Conservation (phyloP, 1,140 invertebrate genomes). For the Zaprionus kolodkinae region DNA sequence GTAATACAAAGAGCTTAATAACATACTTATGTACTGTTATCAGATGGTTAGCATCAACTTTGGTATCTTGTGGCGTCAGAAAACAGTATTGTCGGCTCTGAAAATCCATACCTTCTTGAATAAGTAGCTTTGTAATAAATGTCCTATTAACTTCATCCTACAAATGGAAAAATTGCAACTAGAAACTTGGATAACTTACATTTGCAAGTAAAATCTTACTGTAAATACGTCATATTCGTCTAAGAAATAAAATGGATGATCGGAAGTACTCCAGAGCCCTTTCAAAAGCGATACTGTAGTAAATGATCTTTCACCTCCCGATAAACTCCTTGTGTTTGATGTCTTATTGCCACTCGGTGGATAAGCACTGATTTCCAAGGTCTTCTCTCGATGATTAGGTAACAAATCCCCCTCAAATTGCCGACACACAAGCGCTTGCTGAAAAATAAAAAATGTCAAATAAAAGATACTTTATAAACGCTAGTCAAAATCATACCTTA, state of each 20-base stretch:
- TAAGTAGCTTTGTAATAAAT: constrained; percentile 88
- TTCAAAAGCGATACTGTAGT: constrained; percentile 97
- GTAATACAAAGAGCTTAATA: background rate
- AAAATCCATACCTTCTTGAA: constrained; percentile 87
- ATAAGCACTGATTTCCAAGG: constrained; percentile 87
- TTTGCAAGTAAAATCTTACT: constrained; percentile 85
- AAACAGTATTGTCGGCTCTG: constrained; percentile 89
- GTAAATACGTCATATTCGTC: constrained; percentile 99
- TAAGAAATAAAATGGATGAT: constrained; percentile 96
- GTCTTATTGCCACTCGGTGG: constrained; percentile 84
- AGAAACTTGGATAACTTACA: background rate
- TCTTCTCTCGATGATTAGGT: constrained; percentile 86
- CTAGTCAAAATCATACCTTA: constrained; percentile 27
- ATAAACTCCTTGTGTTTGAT: constrained; percentile 88
- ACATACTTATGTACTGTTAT: constrained; percentile 86
- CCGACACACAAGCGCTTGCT: constrained; percentile 58
- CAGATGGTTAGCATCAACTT: constrained; percentile 84
- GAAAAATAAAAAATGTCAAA: constrained; percentile 1
- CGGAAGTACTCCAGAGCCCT: constrained; percentile 95
- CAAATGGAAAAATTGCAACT: background rate
- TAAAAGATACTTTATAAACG: background rate
- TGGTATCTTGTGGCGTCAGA: constrained; percentile 90
- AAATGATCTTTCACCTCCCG: constrained; percentile 98
- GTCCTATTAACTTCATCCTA: constrained; percentile 91
- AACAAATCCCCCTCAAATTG: constrained; percentile 86